Evolutionary conservation across 2,113 vertebrate species (phyloP), one percentile per base, ranked within the genome.

Genomic region (Paedocypris sp.): DNA sequence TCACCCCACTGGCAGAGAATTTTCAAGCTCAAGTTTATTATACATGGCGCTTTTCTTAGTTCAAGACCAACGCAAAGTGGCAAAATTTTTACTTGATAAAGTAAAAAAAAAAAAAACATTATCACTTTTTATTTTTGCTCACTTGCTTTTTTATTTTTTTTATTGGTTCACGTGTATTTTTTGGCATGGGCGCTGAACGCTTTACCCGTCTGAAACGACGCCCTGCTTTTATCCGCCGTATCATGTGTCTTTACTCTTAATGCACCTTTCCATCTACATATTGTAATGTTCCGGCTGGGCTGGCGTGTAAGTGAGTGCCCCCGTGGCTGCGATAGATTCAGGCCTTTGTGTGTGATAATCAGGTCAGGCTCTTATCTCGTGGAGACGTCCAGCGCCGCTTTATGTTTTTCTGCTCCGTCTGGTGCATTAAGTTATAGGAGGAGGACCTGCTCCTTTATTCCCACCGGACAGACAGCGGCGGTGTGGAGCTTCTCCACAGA

Each of bases 361-460:
- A 64, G 68, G 68, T 70, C 68, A 65, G 43, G 35, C 50, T 60
- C 57, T 69, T 65, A 61, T 51, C 62, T 36, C 35, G n/a, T n/a
- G n/a, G n/a, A n/a, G 52, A 43, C 4, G 29, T 58, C 68, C 45
- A 33, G 41, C 31, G 56, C 45, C 61, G 62, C 32, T 56, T 49
- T 54, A 47, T 60, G 52, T 8, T 64, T 43, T 43, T 15, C 13
- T 22, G 22, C 5, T 42, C 72, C 31, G 63, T 64, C 63, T 71
- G 62, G 41, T 82, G 74, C 78, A 79, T 85, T 82, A 78, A 71
- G 60, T 66, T 67, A 63, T 64, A 51, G 64, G 56, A 6, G 74
- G 69, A 74, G 46, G 67, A 66, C 50, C n/a, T 63, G 45, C 68
- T 57, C 66, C 73, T 68, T 75, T 70, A 71, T 54, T n/a, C n/a